Evolutionary conservation across 2,888 invertebrate genomes (phyloP).

Genomic region (Meteorus colon): DNA sequence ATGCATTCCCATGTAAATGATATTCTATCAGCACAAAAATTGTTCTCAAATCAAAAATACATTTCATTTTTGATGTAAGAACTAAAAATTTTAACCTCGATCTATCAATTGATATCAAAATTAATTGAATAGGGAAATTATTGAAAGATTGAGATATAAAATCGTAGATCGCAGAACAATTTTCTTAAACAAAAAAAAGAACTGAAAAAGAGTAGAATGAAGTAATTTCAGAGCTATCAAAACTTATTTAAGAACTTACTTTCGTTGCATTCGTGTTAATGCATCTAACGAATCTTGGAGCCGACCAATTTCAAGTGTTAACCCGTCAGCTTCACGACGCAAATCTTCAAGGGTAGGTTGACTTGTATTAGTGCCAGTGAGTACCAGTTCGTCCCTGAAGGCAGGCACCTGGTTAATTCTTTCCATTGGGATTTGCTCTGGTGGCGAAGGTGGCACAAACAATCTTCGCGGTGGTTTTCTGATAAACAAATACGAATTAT

Average conservation of each 20-base stretch:
- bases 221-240: no score
- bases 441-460: conserved; percentile 82
- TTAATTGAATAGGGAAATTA: no score
- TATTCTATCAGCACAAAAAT: no score
- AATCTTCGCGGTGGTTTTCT: conserved; percentile 75
- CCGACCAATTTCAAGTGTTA: conserved; percentile 84
- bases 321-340: conserved; percentile 81
- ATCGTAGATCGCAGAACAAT: no score
- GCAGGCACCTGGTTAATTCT: conserved; percentile 76
- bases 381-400: conserved; percentile 88
- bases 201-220: no score
- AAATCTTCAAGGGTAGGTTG: conserved; percentile 88
- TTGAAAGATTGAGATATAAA: no score
- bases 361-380: conserved; percentile 81
- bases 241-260: conserved; percentile 70
- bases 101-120: no score
- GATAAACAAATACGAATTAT: not conserved
- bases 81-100: no score
- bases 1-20: no score
- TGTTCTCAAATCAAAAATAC: no score
- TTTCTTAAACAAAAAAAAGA: no score
- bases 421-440: conserved; percentile 69
- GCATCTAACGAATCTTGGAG: conserved; percentile 89
- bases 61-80: no score
- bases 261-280: conserved; percentile 86